Evolutionary conservation across 2,888 invertebrate species (phyloP), one percentile per base, ranked within the genome.

Genomic region (Drosophila aldrichi): DNA sequence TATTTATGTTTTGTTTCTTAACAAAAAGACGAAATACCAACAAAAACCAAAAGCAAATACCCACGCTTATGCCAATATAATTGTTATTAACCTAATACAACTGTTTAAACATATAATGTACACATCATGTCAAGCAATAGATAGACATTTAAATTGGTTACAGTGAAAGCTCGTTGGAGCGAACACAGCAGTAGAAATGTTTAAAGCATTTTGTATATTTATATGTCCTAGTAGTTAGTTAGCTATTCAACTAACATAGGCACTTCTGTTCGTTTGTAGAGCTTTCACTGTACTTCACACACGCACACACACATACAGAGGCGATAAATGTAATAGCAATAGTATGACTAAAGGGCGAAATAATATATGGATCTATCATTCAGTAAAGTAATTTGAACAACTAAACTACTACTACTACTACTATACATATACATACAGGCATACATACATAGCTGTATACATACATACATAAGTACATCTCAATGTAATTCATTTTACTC

Each of bases 61-160:
- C 51, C 74, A 77, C 61, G 79, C 79, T 80, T 79, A 46, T 69
- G 80, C 77, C 74, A 77, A 71, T 71, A 41, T 69, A 71, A 66
- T 40, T 74, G 69, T 65, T 71, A 70, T 49, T 34, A 58, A 60
- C 38, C 38, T 43, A 65, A 66, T 38, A 58, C 41, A 66, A 29
- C 40, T 41, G 40, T 57, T 34, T 46, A 70, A 52, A 44, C 51
- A 69, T 44, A 18, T 54, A 32, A 29, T 56, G 16, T 43, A 52
- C 18, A 71, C 18, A 66, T 54, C 51, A 66, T 56, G 38, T 56
- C 10, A 46, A 68, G 68, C 76, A 65, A 61, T 61, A 55, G 57
- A 58, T 46, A 60, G 44, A 38, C 40, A 40, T 44, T 36, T 41
- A 41, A 22, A n/a, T 20, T 48, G 36, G 16, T 12, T 56, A 43